phyloP scores from a whole-genome alignment of 2,113 vertebrate species.

The Dipodomys ordii region DNA sequence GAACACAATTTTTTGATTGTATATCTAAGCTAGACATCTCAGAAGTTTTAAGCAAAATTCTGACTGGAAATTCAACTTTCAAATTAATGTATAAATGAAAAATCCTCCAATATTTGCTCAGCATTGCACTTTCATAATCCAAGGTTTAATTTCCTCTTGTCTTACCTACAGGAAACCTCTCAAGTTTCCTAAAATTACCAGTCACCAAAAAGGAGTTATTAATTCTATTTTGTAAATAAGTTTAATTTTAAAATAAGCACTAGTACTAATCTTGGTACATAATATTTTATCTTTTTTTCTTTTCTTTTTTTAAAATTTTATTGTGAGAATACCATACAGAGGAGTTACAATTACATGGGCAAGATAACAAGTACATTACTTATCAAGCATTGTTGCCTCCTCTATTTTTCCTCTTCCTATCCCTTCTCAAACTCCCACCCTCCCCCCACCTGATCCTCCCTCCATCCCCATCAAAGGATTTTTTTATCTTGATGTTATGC shows the following conservation, averaged over 20 bases:
- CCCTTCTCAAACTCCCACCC: no score
- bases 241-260: conserved; percentile 40
- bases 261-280: neutral
- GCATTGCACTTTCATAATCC: neutral
- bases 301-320: no score
- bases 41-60: conserved; percentile 20
- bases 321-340: no score
- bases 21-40: neutral
- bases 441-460: no score
- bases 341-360: no score
- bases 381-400: no score
- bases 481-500: conserved; percentile 13
- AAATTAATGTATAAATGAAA: neutral
- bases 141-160: neutral
- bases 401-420: no score
- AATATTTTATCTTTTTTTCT: no score
- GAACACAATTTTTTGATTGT: conserved; percentile 25
- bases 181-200: neutral
- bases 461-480: neutral
- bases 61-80: conserved; percentile 27
- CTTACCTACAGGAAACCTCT: neutral
- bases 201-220: neutral
- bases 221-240: neutral
- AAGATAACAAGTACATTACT: no score
- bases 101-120: conserved; percentile 35